Percentiles rank a stretch among this genome's conserved stretches.
phyloP scores from a whole-genome alignment of 2,888 invertebrate species.

The Gibbula magus region DNA sequence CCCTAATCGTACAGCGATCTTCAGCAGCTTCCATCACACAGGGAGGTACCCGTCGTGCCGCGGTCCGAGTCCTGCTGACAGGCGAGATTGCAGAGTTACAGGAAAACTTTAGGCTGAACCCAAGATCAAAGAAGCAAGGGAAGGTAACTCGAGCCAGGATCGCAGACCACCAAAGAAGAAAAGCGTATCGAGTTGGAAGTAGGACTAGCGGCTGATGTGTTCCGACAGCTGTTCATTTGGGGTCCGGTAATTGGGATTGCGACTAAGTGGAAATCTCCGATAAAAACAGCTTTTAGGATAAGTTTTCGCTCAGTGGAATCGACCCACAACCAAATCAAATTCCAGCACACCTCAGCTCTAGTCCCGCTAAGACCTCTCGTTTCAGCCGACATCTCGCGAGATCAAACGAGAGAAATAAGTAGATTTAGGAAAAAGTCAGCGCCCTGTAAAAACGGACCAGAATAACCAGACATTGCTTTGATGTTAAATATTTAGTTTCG shows the following conservation, averaged over 20 bases:
- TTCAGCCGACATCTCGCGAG: background rate
- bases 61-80: background rate
- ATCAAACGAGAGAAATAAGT: constrained; percentile 21
- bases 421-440: constrained; percentile 7
- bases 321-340: constrained; percentile 21
- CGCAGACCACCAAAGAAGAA: constrained; percentile 14
- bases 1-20: background rate
- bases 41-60: background rate
- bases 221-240: constrained; percentile 20
- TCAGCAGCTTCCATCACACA: too few species aligned
- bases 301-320: constrained; percentile 21
- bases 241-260: constrained; percentile 4
- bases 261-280: constrained; percentile 23
- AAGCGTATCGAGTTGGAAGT: constrained; percentile 16
- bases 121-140: constrained; percentile 19
- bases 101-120: background rate
- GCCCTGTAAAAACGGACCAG: constrained; percentile 1
- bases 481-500: constrained; percentile 17
- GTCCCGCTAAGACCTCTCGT: constrained; percentile 13
- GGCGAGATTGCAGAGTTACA: constrained; percentile 10
- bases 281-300: constrained; percentile 22
- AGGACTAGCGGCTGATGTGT: background rate
- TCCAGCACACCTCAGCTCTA: background rate
- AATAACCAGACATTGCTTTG: constrained; percentile 8
- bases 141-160: constrained; percentile 17